Conservation (phyloP, 2,797 vertebrate species). For the Adelosebastes latens region DNA sequence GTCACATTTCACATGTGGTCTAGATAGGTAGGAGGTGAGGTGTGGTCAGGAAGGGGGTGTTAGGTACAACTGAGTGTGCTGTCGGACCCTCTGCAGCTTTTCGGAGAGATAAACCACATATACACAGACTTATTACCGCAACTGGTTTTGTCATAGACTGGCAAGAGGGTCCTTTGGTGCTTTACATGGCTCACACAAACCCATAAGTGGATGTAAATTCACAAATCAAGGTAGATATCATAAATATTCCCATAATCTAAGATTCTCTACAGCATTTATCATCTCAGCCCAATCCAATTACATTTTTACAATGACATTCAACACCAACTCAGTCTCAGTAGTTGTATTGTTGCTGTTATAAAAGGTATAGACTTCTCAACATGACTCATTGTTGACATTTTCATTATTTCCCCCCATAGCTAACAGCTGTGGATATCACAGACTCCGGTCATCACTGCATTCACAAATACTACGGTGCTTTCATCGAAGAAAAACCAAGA, state of each 20-base stretch:
- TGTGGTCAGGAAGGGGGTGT: not conserved
- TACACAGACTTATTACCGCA: too few species aligned
- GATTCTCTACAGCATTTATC: not conserved
- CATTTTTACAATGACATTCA: not conserved
- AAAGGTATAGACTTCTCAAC: not conserved
- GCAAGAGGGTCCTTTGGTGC: not conserved
- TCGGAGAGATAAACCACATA: not conserved
- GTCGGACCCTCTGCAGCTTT: not conserved
- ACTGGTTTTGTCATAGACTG: not conserved
- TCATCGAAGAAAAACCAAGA: not conserved
- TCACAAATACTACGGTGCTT: not conserved
- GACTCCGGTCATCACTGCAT: not conserved
- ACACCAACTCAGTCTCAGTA: not conserved
- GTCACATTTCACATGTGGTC: slow-evolving; percentile 31
- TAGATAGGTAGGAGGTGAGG: slow-evolving; percentile 30
- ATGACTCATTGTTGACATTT: not conserved
- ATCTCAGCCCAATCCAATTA: not conserved
- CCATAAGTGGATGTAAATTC: not conserved
- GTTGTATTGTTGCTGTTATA: not conserved
- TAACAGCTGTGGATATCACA: not conserved
- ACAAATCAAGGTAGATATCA: not conserved
- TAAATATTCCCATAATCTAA: not conserved
- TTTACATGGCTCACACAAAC: not conserved
- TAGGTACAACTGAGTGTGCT: not conserved
- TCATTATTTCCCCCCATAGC: not conserved